phyloP scores from a whole-genome alignment of 2,888 invertebrate genomes.

The Odontothrips loti region DNA sequence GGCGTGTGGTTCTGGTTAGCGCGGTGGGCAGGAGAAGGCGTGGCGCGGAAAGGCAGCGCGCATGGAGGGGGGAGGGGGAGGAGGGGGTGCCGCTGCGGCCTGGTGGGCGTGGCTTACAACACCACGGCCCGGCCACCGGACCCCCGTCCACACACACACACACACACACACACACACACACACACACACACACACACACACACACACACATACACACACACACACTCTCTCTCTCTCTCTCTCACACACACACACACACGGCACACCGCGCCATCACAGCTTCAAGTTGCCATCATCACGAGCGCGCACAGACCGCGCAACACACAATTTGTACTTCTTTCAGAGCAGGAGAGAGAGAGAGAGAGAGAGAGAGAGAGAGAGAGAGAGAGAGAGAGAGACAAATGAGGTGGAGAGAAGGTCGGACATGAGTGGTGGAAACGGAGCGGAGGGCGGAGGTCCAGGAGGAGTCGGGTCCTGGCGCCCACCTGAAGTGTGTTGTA shows the following conservation, averaged over 20 bases:
- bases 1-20: constrained; percentile 5
- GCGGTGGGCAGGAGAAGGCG: not conserved
- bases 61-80: not conserved
- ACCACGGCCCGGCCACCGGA: not conserved
- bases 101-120: not conserved
- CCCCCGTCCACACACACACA: not conserved
- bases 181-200: not conserved
- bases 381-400: not conserved
- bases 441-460: too few relatives aligned
- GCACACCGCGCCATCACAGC: not conserved
- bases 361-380: not conserved
- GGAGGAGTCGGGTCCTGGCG: too few relatives aligned
- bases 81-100: not conserved
- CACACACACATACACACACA: not conserved
- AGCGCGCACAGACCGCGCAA: too few relatives aligned
- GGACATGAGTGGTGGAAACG: too few relatives aligned
- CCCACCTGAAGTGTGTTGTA: too few relatives aligned
- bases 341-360: not conserved
- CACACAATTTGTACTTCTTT: too few relatives aligned
- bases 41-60: not conserved
- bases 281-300: too few relatives aligned
- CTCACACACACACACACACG: not conserved
- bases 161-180: not conserved
- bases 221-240: too few relatives aligned
- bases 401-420: too few relatives aligned